Evolutionary conservation across 1,140 invertebrate species (phyloP).

Genomic region (Anastatus disparis): DNA sequence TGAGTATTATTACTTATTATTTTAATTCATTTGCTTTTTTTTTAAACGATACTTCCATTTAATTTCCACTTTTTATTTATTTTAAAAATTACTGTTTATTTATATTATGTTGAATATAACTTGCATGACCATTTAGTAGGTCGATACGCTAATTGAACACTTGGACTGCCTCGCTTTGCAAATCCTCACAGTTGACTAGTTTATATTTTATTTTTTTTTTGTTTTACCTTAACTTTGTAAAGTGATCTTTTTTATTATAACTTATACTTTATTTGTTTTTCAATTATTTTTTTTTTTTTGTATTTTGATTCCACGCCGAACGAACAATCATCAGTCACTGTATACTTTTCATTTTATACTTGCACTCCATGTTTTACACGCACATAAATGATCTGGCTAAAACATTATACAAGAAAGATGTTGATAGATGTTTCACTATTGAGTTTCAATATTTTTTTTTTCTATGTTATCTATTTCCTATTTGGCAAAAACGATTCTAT

Average conservation of each 20-base stretch:
- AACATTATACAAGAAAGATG: conserved; percentile 9
- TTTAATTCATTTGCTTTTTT: not conserved
- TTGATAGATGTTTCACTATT: not conserved
- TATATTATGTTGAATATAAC: conserved; percentile 33
- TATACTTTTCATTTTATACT: not conserved
- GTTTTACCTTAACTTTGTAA: conserved; percentile 29
- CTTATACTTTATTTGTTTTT: conserved; percentile 3
- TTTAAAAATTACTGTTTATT: conserved; percentile 21
- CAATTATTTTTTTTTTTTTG: conserved; percentile 7
- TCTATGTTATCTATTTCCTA: conserved; percentile 15
- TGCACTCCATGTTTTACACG: not conserved
- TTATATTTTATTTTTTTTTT: too few relatives aligned
- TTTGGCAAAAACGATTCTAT: conserved; percentile 20
- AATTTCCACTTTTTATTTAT: not conserved
- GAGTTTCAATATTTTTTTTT: not conserved
- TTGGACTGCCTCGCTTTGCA: conserved; percentile 31
- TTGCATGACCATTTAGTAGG: conserved; percentile 1
- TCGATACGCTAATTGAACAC: conserved; percentile 37
- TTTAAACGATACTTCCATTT: conserved; percentile 4
- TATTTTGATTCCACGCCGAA: conserved; percentile 33
- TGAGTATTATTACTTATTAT: conserved; percentile 17
- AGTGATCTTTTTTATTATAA: conserved; percentile 16
- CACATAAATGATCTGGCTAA: not conserved
- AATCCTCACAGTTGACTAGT: conserved; percentile 39
- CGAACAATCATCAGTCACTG: conserved; percentile 26